phyloP scores from a whole-genome alignment of 2,797 vertebrate genomes.

The Bradypus variegatus region DNA sequence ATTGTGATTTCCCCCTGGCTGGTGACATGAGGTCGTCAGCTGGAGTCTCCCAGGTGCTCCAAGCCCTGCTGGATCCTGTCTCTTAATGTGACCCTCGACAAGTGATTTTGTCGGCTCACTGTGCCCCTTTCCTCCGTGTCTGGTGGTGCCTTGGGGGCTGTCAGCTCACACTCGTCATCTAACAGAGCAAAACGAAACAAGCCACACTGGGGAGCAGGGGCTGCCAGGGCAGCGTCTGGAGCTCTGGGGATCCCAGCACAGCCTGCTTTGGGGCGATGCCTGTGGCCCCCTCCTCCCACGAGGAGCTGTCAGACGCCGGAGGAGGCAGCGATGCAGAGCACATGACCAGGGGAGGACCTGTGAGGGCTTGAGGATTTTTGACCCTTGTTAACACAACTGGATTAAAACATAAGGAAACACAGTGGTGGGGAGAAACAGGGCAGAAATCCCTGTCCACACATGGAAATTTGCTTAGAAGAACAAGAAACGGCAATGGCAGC shows the following conservation, averaged over 20 bases:
- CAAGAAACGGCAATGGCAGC: slow-evolving; percentile 54
- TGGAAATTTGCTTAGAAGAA: slow-evolving; percentile 53
- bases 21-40: slow-evolving; percentile 42
- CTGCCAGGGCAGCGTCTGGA: slow-evolving; percentile 27
- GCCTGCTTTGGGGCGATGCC: neutral
- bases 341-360: slow-evolving; percentile 46
- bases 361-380: slow-evolving; percentile 56
- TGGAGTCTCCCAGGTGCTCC: slow-evolving; percentile 26
- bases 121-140: slow-evolving; percentile 48
- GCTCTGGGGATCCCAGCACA: slow-evolving; percentile 41
- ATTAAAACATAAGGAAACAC: slow-evolving; percentile 60
- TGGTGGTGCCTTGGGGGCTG: slow-evolving; percentile 18
- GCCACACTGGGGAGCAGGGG: slow-evolving; percentile 45
- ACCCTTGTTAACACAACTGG: slow-evolving; percentile 49
- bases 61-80: slow-evolving; percentile 27
- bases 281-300: slow-evolving; percentile 21
- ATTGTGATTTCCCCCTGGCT: slow-evolving; percentile 48
- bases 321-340: neutral
- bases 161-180: neutral
- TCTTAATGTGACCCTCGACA: slow-evolving; percentile 57
- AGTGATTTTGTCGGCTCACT: neutral
- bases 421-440: slow-evolving; percentile 59
- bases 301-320: slow-evolving; percentile 12
- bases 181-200: neutral
- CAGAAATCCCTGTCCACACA: slow-evolving; percentile 45